Base-by-base conservation (phyloP, 2,113 vertebrate species). In the Procavia capensis region DNA sequence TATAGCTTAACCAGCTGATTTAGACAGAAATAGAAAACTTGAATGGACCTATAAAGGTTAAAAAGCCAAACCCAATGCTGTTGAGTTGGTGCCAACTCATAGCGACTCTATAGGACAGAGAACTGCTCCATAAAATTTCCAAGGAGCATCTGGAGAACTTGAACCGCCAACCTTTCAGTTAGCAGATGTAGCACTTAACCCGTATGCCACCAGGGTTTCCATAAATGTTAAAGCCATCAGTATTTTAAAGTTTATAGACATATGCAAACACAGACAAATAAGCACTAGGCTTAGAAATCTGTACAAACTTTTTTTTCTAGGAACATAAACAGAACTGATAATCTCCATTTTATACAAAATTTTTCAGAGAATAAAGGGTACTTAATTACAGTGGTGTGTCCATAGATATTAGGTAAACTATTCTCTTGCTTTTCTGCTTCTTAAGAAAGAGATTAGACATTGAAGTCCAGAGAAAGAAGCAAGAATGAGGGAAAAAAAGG, bases 221-320 rank as follows among this genome's bases (percentile, higher is more conserved):
- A n/a, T n/a, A n/a, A n/a, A n/a, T n/a, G n/a, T n/a, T n/a, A n/a
- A n/a, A n/a, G n/a, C n/a, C n/a, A 78, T 80, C 11, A 76, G 24
- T 64, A 64, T 59, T 93, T 95, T 57, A 63, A 95, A 93, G 85
- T 93, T 13, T 90, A 36, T 14, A 61, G 22, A 72, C 34, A 88
- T 19, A 59, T 19, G 29, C 14, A 72, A 1, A 72, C 6, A 39
- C 22, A 39, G 5, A 68, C 54, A 91, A 64, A 80, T 5, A 29
- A 25, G 3, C 3, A 61, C 3, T 5, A 81, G 27, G 39, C 3
- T 92, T 85, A 75, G 85, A 68, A 90, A 3, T 10, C n/a, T 72
- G 41, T 54, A 25, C 2, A 93, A 47, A 1, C 1, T 41, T 90
- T 76, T 90, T 76, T 76, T 47, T 41, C 64, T 90, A 24, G 3